phyloP scores from a whole-genome alignment of 2,113 vertebrate species.

The Terrapene triunguis region DNA sequence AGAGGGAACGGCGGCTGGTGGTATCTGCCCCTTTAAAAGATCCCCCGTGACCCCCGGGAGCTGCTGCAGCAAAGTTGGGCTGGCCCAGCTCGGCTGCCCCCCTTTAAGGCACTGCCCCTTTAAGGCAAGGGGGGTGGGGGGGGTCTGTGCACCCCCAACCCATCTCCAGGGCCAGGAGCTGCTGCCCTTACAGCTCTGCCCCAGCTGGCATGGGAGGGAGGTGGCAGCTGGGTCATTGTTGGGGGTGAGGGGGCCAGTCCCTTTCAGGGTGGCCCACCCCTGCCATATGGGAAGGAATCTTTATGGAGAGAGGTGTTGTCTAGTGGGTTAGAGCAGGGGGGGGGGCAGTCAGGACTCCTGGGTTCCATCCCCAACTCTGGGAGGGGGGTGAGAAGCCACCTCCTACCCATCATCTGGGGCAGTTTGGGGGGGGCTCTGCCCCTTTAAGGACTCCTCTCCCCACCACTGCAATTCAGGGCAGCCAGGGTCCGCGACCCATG shows the following conservation, averaged over 20 bases:
- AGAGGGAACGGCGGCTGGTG: neutral
- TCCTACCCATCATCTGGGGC: neutral
- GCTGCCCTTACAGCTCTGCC: neutral
- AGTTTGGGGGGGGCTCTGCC: neutral
- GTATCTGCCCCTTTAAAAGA: neutral
- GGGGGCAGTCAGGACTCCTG: neutral
- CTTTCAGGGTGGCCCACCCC: neutral
- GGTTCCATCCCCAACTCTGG: neutral
- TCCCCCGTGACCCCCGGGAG: neutral
- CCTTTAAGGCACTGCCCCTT: neutral
- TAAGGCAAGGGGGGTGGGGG: neutral
- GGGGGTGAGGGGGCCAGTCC: too few relatives aligned
- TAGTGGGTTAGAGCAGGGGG: neutral
- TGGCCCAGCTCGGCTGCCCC: neutral
- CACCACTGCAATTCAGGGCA: neutral
- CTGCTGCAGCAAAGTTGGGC: neutral
- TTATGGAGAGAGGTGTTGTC: neutral
- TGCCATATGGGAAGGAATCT: neutral
- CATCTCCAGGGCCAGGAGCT: neutral
- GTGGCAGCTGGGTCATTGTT: neutral
- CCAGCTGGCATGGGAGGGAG: neutral
- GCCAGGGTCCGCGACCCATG: rapidly evolving
- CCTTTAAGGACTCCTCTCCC: neutral
- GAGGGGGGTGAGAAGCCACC: neutral
- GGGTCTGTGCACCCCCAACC: neutral